Evolutionary conservation across 2,797 vertebrate genomes (phyloP).

Genomic region (Pseudochirops corinnae): DNA sequence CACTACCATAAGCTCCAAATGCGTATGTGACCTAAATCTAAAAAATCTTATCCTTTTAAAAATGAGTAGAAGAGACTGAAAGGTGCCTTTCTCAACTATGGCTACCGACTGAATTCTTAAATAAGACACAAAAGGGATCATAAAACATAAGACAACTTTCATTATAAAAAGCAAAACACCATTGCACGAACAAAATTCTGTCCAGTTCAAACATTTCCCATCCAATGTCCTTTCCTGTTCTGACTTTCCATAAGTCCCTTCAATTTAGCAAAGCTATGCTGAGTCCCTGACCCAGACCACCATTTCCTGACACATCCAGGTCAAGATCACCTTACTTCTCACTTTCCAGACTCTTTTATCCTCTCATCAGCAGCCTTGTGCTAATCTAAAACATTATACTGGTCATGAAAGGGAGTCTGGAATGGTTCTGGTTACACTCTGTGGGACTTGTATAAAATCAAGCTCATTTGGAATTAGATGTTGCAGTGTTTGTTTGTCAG

Average conservation of each 20-base stretch:
- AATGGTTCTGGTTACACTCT: neutral
- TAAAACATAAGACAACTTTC: neutral
- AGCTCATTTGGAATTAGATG: neutral
- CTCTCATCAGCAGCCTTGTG: neutral
- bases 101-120: neutral
- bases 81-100: neutral
- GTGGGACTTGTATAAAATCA: neutral
- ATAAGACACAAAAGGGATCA: neutral
- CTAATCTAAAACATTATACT: neutral
- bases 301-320: neutral
- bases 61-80: neutral
- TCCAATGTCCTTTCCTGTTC: neutral
- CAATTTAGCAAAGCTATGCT: neutral
- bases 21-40: neutral
- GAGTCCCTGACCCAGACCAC: neutral
- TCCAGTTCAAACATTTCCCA: neutral
- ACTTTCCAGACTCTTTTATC: neutral
- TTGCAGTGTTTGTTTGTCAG: neutral
- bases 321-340: neutral
- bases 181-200: neutral
- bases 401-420: neutral
- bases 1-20: neutral
- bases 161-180: neutral
- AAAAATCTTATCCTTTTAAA: neutral
- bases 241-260: neutral